A percentile compares a stretch with the other conserved stretches of the same genome.
Conservation (phyloP, 2,888 invertebrate species). For the Lacanobia oleracea region DNA sequence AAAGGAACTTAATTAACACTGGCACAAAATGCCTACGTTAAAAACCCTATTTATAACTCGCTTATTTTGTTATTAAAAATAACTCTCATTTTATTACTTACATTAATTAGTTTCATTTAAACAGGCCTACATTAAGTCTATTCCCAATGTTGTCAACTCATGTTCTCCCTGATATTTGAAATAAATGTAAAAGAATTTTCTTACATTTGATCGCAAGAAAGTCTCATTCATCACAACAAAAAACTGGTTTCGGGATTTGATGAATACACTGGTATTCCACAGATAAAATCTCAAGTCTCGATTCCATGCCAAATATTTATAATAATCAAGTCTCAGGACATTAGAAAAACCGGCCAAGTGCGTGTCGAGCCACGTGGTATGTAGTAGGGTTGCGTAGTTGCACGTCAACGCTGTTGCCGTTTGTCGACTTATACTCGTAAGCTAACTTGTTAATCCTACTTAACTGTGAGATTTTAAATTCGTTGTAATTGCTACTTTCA, state of each 20-base stretch:
- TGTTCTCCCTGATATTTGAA: constrained; percentile 8
- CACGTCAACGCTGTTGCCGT: no score
- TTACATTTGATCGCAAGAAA: constrained; percentile 20
- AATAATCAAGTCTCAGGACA: no score
- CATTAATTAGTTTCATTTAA: neutral
- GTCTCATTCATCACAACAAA: constrained; percentile 24
- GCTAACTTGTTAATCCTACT: no score
- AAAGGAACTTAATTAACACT: neutral
- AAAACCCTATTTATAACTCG: neutral
- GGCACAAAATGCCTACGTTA: neutral
- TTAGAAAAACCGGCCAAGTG: no score
- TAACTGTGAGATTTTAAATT: no score
- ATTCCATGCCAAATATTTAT: no score
- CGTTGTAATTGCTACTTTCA: no score
- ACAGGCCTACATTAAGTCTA: neutral
- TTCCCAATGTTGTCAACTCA: constrained; percentile 1
- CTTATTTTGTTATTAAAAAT: constrained; percentile 1
- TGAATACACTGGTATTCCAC: constrained; percentile 21
- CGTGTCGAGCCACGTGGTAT: no score
- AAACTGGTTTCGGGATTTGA: constrained; percentile 11
- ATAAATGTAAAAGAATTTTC: constrained; percentile 10
- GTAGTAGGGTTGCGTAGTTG: no score
- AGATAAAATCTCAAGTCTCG: neutral
- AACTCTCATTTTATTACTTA: neutral
- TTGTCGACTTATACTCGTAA: no score